Conservation (phyloP, 2,113 vertebrate species). For the Pandion haliaetus region DNA sequence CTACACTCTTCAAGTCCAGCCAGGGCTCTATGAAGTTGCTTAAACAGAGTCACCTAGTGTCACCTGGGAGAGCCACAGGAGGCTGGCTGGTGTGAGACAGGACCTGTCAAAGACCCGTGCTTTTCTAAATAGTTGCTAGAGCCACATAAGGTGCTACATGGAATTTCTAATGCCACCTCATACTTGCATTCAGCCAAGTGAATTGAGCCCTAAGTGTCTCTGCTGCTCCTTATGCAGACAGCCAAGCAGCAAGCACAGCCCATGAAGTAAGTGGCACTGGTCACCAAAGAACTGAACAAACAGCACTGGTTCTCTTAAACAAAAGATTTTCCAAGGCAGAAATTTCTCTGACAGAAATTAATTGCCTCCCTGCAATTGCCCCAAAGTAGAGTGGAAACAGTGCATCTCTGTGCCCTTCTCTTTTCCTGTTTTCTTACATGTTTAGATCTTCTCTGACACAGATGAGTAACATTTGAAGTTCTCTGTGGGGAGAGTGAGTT, state of each 20-base stretch:
- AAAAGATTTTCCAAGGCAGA: not conserved
- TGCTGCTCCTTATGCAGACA: not conserved
- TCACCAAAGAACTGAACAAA: not conserved
- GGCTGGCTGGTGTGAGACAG: not conserved
- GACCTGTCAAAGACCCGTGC: not conserved
- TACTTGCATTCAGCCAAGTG: not conserved
- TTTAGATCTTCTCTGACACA: not conserved
- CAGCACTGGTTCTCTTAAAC: not conserved
- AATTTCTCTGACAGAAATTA: not conserved
- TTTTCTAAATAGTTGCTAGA: not conserved
- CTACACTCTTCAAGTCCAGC: not conserved
- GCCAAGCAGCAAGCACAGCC: not conserved
- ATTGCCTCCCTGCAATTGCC: not conserved
- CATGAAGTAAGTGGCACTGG: not conserved
- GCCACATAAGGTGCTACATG: fast-evolving
- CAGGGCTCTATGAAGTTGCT: not conserved
- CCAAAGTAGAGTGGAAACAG: not conserved
- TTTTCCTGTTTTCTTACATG: not conserved
- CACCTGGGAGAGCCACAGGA: not conserved
- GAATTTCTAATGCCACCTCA: not conserved
- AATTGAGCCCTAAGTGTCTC: not conserved
- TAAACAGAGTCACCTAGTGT: not conserved
- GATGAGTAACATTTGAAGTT: not conserved
- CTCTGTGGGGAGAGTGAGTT: not conserved
- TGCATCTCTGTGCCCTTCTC: not conserved